Evolutionary conservation across 1,140 invertebrate species (phyloP).

Genomic region (Chrysomallon squamiferum): DNA sequence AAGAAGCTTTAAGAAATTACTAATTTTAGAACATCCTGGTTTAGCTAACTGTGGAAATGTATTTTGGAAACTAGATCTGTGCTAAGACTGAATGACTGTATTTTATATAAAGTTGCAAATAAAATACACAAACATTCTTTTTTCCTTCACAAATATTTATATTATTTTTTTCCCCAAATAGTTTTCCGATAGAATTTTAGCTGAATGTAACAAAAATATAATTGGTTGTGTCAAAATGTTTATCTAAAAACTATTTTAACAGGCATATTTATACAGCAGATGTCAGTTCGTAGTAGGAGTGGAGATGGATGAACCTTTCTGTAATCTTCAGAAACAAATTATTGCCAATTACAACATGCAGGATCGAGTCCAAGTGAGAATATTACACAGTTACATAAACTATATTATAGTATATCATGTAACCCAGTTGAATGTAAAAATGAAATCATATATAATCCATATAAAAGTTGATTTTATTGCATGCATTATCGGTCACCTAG

Average conservation of each 20-base stretch:
- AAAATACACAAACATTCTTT: background rate
- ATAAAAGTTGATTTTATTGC: no score
- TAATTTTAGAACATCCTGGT: no score
- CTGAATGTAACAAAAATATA: background rate
- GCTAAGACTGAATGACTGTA: no score
- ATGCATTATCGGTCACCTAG: no score
- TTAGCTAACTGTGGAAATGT: no score
- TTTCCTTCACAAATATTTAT: background rate
- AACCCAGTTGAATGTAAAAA: no score
- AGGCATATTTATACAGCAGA: conserved; percentile 73
- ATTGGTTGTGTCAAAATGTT: background rate
- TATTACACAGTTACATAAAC: no score
- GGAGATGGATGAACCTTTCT: conserved; percentile 76
- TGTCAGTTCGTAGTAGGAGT: conserved; percentile 72
- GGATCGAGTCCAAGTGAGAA: conserved; percentile 52
- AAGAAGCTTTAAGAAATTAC: no score
- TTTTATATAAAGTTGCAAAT: background rate
- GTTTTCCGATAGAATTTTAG: background rate
- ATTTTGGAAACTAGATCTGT: no score
- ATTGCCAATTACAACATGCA: conserved; percentile 67
- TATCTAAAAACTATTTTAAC: no score
- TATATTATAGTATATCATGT: no score
- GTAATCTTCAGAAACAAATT: conserved; percentile 70
- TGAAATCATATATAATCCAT: no score
- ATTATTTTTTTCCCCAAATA: background rate